Evolutionary conservation across 1,140 invertebrate genomes (phyloP), one percentile per base, ranked within the genome.

Genomic region (Ephestia elutella): DNA sequence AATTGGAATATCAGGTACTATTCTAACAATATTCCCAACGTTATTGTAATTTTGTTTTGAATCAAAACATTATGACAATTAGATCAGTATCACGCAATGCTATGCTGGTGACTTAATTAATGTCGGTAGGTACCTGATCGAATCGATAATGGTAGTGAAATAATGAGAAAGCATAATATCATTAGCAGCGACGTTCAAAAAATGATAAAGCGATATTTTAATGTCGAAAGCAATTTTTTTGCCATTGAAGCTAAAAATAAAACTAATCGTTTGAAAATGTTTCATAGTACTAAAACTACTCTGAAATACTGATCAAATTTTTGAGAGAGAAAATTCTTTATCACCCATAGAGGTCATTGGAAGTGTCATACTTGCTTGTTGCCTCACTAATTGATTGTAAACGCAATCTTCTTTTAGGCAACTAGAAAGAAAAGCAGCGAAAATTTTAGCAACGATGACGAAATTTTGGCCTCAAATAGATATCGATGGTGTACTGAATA

Each of bases 401-500:
- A 57, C 49, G 55, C 20, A 30, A 55, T 69, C 0, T 25, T 64
- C 19, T 82, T 83, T 63, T 64, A 89, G 87, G 56, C 74, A 78
- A 66, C 65, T 85, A 44, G 86, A 90, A 69, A 70, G 86, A 67
- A 86, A 75, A 60, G 85, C 82, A 5, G 56, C 79, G 2, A 86
- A 87, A 64, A 63, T 90, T 21, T 70, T 91, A 25, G 75, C 80
- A 2, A 80, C 81, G 32, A 82, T 91, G 66, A 75, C 82, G 68
- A 87, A 89, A 49, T 92, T 91, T 76, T 96, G 95, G 94, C 95
- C 95, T 0, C 95, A 97, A 78, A 91, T 94, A 56, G 91, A 94
- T 0, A 91, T 95, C 62, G 97, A 97, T 80, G 96, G 96, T 0
- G 89, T 92, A 44, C 91, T 93, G 58, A 98, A 98, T 83, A 92